Evolutionary conservation across 2,888 invertebrate species (phyloP), one percentile per base, ranked within the genome.

Genomic region (Stratiomys singularior): DNA sequence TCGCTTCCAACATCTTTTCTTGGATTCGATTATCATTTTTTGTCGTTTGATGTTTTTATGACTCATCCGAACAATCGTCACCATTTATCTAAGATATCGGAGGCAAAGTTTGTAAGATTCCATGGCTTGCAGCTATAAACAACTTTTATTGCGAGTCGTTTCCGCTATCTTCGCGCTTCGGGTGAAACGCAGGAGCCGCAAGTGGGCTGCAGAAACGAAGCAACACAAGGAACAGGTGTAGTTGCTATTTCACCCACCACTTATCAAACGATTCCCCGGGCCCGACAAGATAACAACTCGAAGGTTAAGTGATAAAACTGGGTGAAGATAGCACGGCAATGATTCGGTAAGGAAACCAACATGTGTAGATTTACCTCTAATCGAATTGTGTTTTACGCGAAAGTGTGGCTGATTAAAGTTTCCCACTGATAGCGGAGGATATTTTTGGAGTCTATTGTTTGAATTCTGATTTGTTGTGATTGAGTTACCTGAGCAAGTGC

Each of bases 201-300:
- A 15, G 63, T 15, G 27, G n/a, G 27, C 25, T 15, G 63, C 9
- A 15, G 7, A 27, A 23, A 37, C 18, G 63, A 1, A 15, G 7
- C 15, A 23, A 37, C 18, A 66, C 37, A 30, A 37, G 21, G 11
- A 66, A 66, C 66, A 66, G 66, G 37, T 66, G 66, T 44, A 37
- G 37, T 5, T 21, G 25, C 1, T 15, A 27, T 63, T 63, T 27
- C 27, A 63, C 27, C 63, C 15, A 27, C n/a, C 30, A 5, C 37
- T 37, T 66, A 66, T 30, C 30, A 30, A n/a, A 44, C 66, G 18
- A 5, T 66, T 18, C 37, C 37, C 15, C 18, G 18, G n/a, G 21
- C 1, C 1, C 66, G 66, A 66, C 30, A 66, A 37, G 66, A 66
- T 66, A 66, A 66, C 7, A 18, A 30, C 18, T 18, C 27, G 28